These are phyloP conservation scores for Drosophila grimshawi DNA, from an alignment of 1,140 invertebrate genomes.

Conservation along the genomic window DNA sequence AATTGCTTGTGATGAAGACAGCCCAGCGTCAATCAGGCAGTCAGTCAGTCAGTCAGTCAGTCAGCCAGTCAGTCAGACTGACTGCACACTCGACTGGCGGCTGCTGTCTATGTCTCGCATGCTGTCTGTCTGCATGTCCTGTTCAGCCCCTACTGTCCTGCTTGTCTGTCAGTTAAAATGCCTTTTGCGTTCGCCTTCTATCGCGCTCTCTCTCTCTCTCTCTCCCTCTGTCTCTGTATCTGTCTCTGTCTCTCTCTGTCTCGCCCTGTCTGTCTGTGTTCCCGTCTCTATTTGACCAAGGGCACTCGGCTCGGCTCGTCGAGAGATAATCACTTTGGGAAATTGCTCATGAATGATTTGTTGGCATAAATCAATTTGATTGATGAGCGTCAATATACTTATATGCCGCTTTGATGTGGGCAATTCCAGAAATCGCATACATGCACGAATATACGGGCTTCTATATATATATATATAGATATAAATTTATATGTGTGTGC, in stretches of 20 bases:
- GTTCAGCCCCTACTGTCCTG: constrained; percentile 56
- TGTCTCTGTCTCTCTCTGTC: constrained; percentile 6
- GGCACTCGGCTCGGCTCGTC: constrained; percentile 47
- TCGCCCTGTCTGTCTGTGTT: neutral
- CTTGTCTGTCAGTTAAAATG: constrained; percentile 79
- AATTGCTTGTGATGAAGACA: constrained; percentile 83
- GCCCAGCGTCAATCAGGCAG: constrained; percentile 78
- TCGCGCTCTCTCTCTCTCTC: constrained; percentile 1
- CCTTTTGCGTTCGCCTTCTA: constrained; percentile 70
- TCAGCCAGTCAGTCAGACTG: constrained; percentile 31
- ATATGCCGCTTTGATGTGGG: constrained; percentile 82
- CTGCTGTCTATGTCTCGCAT: constrained; percentile 47
- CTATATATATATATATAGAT: neutral
- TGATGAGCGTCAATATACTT: constrained; percentile 81
- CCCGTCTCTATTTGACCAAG: neutral
- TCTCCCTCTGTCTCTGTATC: neutral
- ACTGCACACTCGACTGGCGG: constrained; percentile 18
- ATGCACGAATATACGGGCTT: constrained; percentile 50
- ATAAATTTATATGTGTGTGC: constrained; percentile 6
- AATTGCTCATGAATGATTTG: constrained; percentile 84
- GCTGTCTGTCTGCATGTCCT: constrained; percentile 29
- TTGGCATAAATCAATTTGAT: constrained; percentile 84
- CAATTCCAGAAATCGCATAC: constrained; percentile 62
- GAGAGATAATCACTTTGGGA: constrained; percentile 83
- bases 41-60: constrained; percentile 34